Base-by-base conservation (phyloP, 2,797 vertebrate species). In the Anomalospiza imberbis region DNA sequence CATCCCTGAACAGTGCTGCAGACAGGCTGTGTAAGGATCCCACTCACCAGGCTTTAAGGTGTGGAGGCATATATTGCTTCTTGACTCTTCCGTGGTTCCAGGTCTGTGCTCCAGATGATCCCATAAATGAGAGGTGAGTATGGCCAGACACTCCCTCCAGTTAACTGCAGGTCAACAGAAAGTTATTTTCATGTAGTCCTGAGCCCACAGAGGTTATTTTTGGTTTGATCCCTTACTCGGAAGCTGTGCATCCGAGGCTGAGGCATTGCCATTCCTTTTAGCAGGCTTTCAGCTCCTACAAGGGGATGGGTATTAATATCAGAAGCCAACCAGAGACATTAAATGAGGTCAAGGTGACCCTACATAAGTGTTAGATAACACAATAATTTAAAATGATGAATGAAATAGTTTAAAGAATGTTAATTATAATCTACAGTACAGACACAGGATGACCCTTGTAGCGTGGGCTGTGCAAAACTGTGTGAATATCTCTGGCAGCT, bases 401-500 rank as follows among this genome's bases (percentile, higher is more conserved):
- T 60, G 6, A 89, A 89, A 83, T 25, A 51, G 4, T 47, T 66
- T 54, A 2, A 61, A 80, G 29, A 57, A 36, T 76, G 85, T 76
- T 48, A 75, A 55, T 50, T 48, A 45, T 31, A 63, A 60, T 24
- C 18, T 19, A 5, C 31, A 51, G 40, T 10, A n/a, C 20, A 68
- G 45, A 29, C 44, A 34, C 24, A 71, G 34, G 45, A 36, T 29
- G 38, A 11, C 22, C 47, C 53, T 22, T 2, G 13, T 22, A 63
- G 48, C 0, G 0, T 9, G 28, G 15, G 45, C 10, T 18, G 57
- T 48, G 34, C 22, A 66, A 51, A 89, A 50, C 21, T 19, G 6
- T 22, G 38, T 31, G 57, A 51, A 6, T 53, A 12, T 18, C 0
- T 7, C n/a, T 38, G 74, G 42, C 40, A 85, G 40, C 12, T n/a